These are phyloP conservation scores for Hymenopus coronatus DNA, from an alignment of 2,888 invertebrate species.

Conservation along the genomic window DNA sequence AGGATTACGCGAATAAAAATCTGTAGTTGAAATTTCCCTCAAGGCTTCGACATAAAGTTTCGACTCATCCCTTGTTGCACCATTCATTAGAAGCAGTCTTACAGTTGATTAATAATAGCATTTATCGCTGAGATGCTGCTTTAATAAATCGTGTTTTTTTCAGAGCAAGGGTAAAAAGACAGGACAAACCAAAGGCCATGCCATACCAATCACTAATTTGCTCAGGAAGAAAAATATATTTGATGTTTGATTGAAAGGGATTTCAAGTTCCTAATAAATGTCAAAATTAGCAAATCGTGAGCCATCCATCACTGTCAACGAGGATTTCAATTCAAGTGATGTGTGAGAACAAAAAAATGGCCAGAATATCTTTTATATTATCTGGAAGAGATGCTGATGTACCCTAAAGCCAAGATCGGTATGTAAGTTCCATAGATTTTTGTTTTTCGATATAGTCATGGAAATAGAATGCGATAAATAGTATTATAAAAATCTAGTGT, in stretches of 20 bases:
- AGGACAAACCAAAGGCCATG: not conserved
- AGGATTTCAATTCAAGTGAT: not conserved
- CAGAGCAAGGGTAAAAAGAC: not conserved
- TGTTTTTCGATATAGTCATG: too few relatives aligned
- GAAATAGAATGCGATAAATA: too few relatives aligned
- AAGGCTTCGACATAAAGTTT: too few relatives aligned
- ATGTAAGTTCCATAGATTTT: too few relatives aligned
- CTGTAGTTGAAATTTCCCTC: too few relatives aligned
- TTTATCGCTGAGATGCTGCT: not conserved
- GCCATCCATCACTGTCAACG: not conserved
- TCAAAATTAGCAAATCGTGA: not conserved
- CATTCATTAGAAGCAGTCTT: too few relatives aligned
- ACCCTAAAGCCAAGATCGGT: too few relatives aligned
- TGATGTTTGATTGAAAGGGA: not conserved
- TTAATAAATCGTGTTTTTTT: not conserved
- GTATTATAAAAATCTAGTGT: too few relatives aligned
- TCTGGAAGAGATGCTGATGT: too few relatives aligned
- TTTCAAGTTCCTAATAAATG: not conserved
- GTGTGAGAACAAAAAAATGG: not conserved
- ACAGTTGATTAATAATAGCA: too few relatives aligned
- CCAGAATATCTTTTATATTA: not conserved
- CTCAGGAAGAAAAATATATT: not conserved
- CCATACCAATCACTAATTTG: not conserved
- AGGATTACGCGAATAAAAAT: too few relatives aligned
- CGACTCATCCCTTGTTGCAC: too few relatives aligned